Evolutionary conservation across 2,888 invertebrate species (phyloP).

Genomic region (Thymelicus acteon): DNA sequence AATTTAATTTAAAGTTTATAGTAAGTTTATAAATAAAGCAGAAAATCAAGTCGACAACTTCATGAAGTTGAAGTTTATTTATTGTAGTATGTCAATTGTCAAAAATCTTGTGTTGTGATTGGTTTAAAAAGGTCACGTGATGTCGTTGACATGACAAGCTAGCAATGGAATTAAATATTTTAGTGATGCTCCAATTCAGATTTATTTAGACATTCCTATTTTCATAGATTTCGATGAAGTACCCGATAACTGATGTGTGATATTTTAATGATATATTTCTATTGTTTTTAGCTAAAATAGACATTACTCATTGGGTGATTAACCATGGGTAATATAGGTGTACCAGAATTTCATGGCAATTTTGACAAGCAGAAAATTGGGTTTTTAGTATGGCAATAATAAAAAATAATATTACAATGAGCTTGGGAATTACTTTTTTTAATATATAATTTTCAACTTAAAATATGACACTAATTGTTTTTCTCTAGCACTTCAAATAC

Average conservation of each 20-base stretch:
- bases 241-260: not conserved
- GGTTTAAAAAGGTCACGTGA: conserved; percentile 60
- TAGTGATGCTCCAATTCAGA: conserved; percentile 40
- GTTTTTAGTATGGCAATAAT: no score
- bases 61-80: conserved; percentile 66
- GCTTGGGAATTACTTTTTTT: no score
- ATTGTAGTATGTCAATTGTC: conserved; percentile 52
- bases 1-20: conserved; percentile 14
- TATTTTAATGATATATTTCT: no score
- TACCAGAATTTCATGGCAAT: no score
- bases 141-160: conserved; percentile 51
- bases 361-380: no score
- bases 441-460: no score
- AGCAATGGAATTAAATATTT: not conserved
- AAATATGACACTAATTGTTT: no score
- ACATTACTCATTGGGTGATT: no score
- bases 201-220: conserved; percentile 1
- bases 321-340: no score
- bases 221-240: conserved; percentile 2
- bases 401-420: no score
- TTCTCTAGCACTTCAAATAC: no score
- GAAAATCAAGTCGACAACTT: conserved; percentile 61
- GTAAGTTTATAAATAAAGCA: conserved; percentile 62
- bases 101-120: conserved; percentile 43
- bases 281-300: no score